Evolutionary conservation across 2,113 vertebrate genomes (phyloP).

Genomic region (Ciconia boyciana): DNA sequence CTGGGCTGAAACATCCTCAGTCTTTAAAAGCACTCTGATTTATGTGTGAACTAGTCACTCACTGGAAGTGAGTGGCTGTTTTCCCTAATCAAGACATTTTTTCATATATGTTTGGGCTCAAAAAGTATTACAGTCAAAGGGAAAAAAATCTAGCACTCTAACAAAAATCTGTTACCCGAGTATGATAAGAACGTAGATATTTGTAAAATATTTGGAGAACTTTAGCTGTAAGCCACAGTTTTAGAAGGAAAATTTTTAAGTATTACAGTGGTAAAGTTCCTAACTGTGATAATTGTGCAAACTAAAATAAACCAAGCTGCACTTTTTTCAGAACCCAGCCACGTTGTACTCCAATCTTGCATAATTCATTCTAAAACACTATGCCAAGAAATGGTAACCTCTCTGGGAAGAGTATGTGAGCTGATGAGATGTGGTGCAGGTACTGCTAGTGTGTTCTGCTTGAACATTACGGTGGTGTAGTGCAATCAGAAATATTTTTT

Average conservation of each 20-base stretch:
- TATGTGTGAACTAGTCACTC: neutral
- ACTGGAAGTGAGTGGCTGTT: neutral
- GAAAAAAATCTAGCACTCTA: neutral
- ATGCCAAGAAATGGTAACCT: neutral
- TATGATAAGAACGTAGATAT: neutral
- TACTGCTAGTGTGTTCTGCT: neutral
- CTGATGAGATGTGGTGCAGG: neutral
- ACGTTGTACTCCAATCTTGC: accelerated
- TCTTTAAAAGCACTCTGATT: neutral
- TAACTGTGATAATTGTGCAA: neutral
- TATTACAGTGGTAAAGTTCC: neutral
- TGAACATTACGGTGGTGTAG: too few species aligned
- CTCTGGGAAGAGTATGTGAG: neutral
- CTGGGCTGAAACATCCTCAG: neutral
- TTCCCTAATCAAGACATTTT: neutral
- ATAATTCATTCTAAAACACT: neutral
- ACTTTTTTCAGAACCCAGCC: neutral
- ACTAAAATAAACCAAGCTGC: neutral
- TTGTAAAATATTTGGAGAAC: neutral
- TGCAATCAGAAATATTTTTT: neutral
- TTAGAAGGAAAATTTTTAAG: neutral
- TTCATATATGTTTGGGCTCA: neutral
- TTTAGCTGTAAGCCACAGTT: neutral
- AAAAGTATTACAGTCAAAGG: neutral
- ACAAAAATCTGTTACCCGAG: neutral